These are phyloP conservation scores for Halesus radiatus DNA, from an alignment of 1,140 invertebrate species.

Conservation along the genomic window DNA sequence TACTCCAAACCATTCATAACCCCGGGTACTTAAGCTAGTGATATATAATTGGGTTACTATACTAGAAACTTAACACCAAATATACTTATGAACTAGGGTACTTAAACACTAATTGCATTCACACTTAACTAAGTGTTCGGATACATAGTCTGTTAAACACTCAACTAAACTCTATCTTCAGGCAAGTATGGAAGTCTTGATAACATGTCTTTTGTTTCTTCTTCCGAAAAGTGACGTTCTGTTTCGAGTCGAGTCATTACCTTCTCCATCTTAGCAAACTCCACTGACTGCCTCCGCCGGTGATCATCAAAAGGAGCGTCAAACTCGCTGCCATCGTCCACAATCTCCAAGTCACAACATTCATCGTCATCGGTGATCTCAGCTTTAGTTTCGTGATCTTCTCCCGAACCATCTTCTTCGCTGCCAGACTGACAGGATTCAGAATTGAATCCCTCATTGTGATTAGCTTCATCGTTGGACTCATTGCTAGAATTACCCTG, in stretches of 20 bases:
- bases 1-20: too few relatives aligned
- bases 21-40: too few relatives aligned
- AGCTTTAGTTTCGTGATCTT: neutral
- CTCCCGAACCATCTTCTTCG: constrained; percentile 12
- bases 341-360: constrained; percentile 63
- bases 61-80: too few relatives aligned
- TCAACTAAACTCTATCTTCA: too few relatives aligned
- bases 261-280: constrained; percentile 12
- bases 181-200: too few relatives aligned
- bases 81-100: too few relatives aligned
- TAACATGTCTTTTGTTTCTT: neutral
- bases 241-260: neutral
- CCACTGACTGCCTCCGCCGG: constrained; percentile 37
- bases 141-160: too few relatives aligned
- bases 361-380: constrained; percentile 61
- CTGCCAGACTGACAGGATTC: constrained; percentile 48
- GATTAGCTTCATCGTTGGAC: constrained; percentile 57
- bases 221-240: neutral
- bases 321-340: constrained; percentile 67
- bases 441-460: constrained; percentile 59
- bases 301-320: constrained; percentile 54
- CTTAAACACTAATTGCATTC: too few relatives aligned
- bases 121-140: too few relatives aligned
- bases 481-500: constrained; percentile 34
- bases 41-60: too few relatives aligned